Base-by-base conservation (phyloP, 1,140 invertebrate species). In the Achroia grisella region DNA sequence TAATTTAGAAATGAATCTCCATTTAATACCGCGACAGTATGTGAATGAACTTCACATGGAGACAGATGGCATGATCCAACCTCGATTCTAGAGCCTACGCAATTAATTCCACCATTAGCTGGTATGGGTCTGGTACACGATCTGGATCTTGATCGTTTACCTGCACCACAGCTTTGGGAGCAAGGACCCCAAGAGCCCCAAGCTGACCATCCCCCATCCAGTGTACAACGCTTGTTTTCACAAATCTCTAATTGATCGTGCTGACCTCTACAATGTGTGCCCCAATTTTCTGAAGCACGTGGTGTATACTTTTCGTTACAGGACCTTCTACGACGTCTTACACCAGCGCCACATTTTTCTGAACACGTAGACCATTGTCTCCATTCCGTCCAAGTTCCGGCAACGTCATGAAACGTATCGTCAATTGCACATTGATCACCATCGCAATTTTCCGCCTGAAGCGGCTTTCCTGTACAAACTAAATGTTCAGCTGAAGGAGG, bases 111-210 rank as follows among this genome's bases (percentile, higher is more conserved):
- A 15, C 44, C 46, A 5, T 67, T 72, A 29, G 70, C 56, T 3
- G 80, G 80, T 14, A 69, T 58, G 3, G 80, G 80, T 35, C 76
- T 56, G 1, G 80, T 77, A 39, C 80, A 84, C 2, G 77, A 77
- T 42, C 80, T 60, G 0, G 61, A 60, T 54, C 77, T 62, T 6
- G 60, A 71, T 17, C 70, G 57, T 39, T 48, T 63, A 0, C 80
- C 80, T 8, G 74, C 68, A 8, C 80, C 80, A 46, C 80, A 84
- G 4, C 62, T 58, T 43, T 73, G 69, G 4, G 77, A 81, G 34
- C 80, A 84, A 2, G 75, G 68, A 1, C 75, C 72, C 80, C 80
- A 84, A 32, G 56, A 40, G 11, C 77, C 54, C 80, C 80, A 84
- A 1, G 74, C 74, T 1, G 80, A 76, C 80, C 77, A 81, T 8